Evolutionary conservation across 2,888 invertebrate species (phyloP).

Genomic region (Limnephilus lunatus): DNA sequence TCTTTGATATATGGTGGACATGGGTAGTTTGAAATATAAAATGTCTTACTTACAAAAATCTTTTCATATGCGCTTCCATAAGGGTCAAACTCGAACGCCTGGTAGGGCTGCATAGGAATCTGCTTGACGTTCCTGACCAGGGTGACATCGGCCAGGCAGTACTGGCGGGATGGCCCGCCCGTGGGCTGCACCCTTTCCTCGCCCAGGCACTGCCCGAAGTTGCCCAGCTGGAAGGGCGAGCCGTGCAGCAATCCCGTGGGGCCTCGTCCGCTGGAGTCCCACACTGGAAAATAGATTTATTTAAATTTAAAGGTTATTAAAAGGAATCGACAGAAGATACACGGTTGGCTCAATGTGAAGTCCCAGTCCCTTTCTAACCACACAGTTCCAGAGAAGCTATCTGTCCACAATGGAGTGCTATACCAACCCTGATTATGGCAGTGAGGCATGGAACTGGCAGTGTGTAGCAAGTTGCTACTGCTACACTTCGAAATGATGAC

Average conservation of each 20-base stretch:
- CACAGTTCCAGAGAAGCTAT: too few species aligned
- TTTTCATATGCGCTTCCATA: slow-evolving; percentile 74
- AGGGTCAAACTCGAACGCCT: slow-evolving; percentile 69
- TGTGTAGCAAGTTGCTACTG: too few species aligned
- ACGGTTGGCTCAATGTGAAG: too few species aligned
- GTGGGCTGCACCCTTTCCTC: slow-evolving; percentile 66
- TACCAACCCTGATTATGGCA: too few species aligned
- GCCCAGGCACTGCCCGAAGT: slow-evolving; percentile 78
- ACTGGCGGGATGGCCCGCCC: slow-evolving; percentile 72
- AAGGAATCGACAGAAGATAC: not conserved
- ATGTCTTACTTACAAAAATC: slow-evolving; percentile 72
- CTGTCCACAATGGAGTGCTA: too few species aligned
- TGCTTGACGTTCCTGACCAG: slow-evolving; percentile 67
- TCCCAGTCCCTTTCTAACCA: too few species aligned
- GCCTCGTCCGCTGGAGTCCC: slow-evolving; percentile 80
- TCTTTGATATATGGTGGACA: not conserved
- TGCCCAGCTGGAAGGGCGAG: slow-evolving; percentile 78
- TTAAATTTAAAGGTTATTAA: not conserved
- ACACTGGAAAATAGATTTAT: slow-evolving; percentile 77
- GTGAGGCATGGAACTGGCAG: too few species aligned
- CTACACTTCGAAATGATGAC: too few species aligned
- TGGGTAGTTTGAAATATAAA: not conserved
- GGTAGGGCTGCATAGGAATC: slow-evolving; percentile 59
- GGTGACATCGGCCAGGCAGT: slow-evolving; percentile 75
- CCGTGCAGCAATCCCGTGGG: slow-evolving; percentile 78